Percentiles rank a stretch among this genome's conserved stretches.
Evolutionary conservation across 2,888 invertebrate species (phyloP).

Genomic region (Platycheirus rosarum): DNA sequence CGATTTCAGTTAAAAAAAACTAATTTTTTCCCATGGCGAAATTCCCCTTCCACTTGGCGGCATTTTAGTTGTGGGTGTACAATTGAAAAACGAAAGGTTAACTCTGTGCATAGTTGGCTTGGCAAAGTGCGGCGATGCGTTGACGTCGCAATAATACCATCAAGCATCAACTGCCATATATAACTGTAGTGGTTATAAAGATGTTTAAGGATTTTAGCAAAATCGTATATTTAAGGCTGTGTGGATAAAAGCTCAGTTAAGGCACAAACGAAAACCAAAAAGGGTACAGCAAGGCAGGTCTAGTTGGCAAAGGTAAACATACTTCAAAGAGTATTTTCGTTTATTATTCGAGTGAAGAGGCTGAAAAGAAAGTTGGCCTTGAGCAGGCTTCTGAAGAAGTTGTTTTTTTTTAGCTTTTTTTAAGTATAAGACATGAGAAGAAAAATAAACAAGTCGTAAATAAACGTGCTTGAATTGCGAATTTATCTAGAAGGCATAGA

Average conservation of each 20-base stretch:
- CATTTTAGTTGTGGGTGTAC: too few relatives aligned
- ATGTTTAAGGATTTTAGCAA: slow-evolving; percentile 30
- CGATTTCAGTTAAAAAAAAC: too few relatives aligned
- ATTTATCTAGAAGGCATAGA: slow-evolving; percentile 1
- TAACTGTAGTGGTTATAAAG: slow-evolving; percentile 8
- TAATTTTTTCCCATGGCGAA: slow-evolving; percentile 1
- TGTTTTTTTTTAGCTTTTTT: slow-evolving; percentile 15
- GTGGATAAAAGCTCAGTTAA: slow-evolving; percentile 7
- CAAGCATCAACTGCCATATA: not conserved
- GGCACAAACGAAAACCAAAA: not conserved
- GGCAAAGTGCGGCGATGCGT: slow-evolving; percentile 27
- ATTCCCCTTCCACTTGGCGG: not conserved
- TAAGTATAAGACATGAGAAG: slow-evolving; percentile 33
- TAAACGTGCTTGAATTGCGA: slow-evolving; percentile 30
- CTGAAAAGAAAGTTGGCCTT: slow-evolving; percentile 35
- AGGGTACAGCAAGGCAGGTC: not conserved
- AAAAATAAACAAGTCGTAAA: not conserved
- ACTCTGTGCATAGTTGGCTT: slow-evolving; percentile 20
- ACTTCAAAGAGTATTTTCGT: slow-evolving; percentile 46
- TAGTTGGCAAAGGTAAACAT: slow-evolving; percentile 5
- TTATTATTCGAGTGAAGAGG: slow-evolving; percentile 23
- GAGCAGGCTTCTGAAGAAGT: slow-evolving; percentile 20
- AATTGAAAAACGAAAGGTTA: slow-evolving; percentile 2
- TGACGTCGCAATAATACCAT: slow-evolving; percentile 13
- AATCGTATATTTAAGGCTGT: slow-evolving; percentile 8